Evolutionary conservation across 2,113 vertebrate species (phyloP).

Genomic region (Gila orcuttii): DNA sequence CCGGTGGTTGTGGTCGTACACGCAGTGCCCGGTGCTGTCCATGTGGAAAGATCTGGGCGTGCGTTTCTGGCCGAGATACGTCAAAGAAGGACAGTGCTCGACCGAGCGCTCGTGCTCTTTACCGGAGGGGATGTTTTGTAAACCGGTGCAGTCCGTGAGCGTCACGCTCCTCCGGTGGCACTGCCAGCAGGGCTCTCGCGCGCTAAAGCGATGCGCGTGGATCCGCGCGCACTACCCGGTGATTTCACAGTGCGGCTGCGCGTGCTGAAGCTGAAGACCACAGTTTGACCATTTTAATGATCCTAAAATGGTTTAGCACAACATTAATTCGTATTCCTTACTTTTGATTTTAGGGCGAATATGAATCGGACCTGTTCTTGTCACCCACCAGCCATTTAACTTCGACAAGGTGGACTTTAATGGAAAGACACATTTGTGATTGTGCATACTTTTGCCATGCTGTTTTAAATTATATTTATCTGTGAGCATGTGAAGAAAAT

Average conservation of each 20-base stretch:
- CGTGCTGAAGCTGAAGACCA: slow-evolving; percentile 77
- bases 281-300: too few species aligned
- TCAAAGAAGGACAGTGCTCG: slow-evolving; percentile 89
- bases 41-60: slow-evolving; percentile 90
- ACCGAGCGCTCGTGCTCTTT: slow-evolving; percentile 89
- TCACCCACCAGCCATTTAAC: neutral
- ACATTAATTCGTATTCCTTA: neutral
- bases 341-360: neutral
- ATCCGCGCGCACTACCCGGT: slow-evolving; percentile 92
- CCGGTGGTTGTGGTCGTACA: slow-evolving; percentile 90
- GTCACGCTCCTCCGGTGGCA: slow-evolving; percentile 92
- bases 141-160: slow-evolving; percentile 86
- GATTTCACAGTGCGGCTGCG: slow-evolving; percentile 93
- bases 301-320: too few species aligned
- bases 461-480: neutral
- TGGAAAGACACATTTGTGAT: neutral
- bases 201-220: slow-evolving; percentile 91
- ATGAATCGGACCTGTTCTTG: neutral
- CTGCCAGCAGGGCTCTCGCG: slow-evolving; percentile 90
- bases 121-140: slow-evolving; percentile 92
- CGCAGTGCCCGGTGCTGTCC: slow-evolving; percentile 87
- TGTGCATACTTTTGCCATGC: neutral
- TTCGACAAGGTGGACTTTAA: neutral
- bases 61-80: slow-evolving; percentile 92
- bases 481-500: slow-evolving; percentile 1